A percentile compares a stretch with the other conserved stretches of the same genome.
These are phyloP conservation scores for Anguilla anguilla DNA, from an alignment of 2,797 vertebrate species.

Conservation along the genomic window DNA sequence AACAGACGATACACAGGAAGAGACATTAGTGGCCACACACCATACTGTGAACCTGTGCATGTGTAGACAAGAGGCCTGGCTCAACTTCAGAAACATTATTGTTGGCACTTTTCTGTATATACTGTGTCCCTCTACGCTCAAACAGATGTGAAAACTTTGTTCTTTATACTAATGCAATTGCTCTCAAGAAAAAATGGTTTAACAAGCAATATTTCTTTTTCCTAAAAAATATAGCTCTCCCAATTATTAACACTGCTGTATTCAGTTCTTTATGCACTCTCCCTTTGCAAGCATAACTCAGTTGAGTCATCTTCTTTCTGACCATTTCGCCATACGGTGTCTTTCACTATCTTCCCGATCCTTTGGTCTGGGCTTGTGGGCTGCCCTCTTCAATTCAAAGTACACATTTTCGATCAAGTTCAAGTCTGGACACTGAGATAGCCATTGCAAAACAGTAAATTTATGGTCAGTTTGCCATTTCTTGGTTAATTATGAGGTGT, in stretches of 20 bases:
- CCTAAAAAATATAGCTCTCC: not conserved
- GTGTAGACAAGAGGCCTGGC: too few relatives aligned
- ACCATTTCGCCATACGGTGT: not conserved
- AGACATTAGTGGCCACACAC: not conserved
- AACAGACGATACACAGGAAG: not conserved
- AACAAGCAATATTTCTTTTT: not conserved
- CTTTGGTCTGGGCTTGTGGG: not conserved
- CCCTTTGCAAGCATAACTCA: not conserved
- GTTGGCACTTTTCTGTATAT: too few relatives aligned
- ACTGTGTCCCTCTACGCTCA: too few relatives aligned
- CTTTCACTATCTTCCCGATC: not conserved
- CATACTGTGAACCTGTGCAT: too few relatives aligned
- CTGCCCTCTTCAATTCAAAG: not conserved
- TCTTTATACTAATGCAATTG: too few relatives aligned
- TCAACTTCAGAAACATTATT: conserved; percentile 35
- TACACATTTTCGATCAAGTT: not conserved
- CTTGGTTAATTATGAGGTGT: not conserved
- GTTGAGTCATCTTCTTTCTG: not conserved
- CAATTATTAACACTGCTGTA: too few relatives aligned
- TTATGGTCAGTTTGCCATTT: too few relatives aligned
- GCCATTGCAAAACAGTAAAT: too few relatives aligned
- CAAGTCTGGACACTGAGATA: too few relatives aligned
- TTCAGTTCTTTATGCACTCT: not conserved
- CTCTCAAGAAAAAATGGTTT: not conserved
- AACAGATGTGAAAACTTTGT: too few relatives aligned